Conservation (phyloP, 1,140 invertebrate species). For the Harpegnathos saltator region DNA sequence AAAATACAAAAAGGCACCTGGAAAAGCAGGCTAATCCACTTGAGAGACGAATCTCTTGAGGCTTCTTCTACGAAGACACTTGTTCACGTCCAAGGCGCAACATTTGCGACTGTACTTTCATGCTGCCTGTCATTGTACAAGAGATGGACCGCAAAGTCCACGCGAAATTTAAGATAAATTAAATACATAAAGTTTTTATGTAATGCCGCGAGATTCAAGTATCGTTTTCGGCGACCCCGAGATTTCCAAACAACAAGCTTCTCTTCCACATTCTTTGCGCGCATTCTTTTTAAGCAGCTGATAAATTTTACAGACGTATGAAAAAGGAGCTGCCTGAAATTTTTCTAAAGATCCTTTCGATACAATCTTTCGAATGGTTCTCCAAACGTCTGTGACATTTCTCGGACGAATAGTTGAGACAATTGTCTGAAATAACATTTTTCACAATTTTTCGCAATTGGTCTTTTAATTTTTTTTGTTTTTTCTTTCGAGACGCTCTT, state of each 20-base stretch:
- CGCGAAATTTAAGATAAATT: conserved; percentile 27
- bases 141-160: conserved; percentile 2
- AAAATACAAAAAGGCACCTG: conserved; percentile 76
- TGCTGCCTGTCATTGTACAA: conserved; percentile 74
- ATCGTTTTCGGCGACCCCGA: not conserved
- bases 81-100: conserved; percentile 69
- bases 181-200: conserved; percentile 14
- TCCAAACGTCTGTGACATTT: too few relatives aligned
- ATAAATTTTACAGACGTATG: not conserved
- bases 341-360: too few relatives aligned
- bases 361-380: too few relatives aligned
- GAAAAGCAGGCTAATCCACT: conserved; percentile 69
- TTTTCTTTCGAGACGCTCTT: conserved; percentile 32
- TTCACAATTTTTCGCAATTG: not conserved
- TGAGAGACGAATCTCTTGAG: conserved; percentile 18
- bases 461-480: conserved; percentile 47
- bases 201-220: not conserved
- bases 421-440: too few relatives aligned
- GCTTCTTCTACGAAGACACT: conserved; percentile 67
- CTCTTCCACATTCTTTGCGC: not conserved
- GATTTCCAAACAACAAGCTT: not conserved
- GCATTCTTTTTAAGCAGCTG: conserved; percentile 4
- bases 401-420: too few relatives aligned
- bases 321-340: too few relatives aligned
- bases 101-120: conserved; percentile 68